phyloP scores from a whole-genome alignment of 1,140 invertebrate genomes.

The Drosophila watanabei region DNA sequence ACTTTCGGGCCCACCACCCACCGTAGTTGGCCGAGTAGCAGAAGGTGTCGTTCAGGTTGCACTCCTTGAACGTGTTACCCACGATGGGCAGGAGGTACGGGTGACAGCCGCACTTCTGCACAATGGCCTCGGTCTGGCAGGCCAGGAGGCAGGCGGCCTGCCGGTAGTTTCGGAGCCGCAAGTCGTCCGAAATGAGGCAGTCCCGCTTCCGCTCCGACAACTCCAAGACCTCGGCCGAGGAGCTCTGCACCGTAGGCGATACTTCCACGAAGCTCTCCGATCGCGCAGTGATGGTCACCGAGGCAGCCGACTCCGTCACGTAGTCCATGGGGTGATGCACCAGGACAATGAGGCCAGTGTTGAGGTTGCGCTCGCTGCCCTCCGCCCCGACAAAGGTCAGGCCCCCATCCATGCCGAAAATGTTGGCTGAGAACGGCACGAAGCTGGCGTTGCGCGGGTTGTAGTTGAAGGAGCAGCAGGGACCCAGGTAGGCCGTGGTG shows the following conservation, averaged over 20 bases:
- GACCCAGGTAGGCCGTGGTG: constrained; percentile 74
- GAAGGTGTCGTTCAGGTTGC: constrained; percentile 76
- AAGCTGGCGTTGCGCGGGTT: constrained; percentile 79
- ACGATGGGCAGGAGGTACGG: constrained; percentile 75
- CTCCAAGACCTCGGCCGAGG: constrained; percentile 74
- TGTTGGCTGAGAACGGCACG: constrained; percentile 80
- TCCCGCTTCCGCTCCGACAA: constrained; percentile 70
- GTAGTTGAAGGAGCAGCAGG: constrained; percentile 84
- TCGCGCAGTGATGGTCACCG: constrained; percentile 76
- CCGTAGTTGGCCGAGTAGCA: constrained; percentile 79
- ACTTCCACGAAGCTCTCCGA: constrained; percentile 83
- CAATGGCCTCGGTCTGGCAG: constrained; percentile 73
- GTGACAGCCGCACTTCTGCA: constrained; percentile 70
- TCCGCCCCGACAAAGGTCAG: constrained; percentile 74
- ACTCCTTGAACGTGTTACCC: constrained; percentile 63
- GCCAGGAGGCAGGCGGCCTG: constrained; percentile 72
- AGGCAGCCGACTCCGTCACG: constrained; percentile 72
- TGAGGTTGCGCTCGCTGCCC: constrained; percentile 74
- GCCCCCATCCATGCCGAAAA: constrained; percentile 81
- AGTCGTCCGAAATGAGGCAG: constrained; percentile 74
- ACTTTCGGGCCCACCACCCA: constrained; percentile 20
- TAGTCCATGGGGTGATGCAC: constrained; percentile 84
- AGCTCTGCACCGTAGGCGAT: constrained; percentile 77
- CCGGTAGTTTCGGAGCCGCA: constrained; percentile 67
- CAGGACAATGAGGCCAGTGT: constrained; percentile 74